Evolutionary conservation across 1,140 invertebrate genomes (phyloP).

Genomic region (Saxidomus purpurata): DNA sequence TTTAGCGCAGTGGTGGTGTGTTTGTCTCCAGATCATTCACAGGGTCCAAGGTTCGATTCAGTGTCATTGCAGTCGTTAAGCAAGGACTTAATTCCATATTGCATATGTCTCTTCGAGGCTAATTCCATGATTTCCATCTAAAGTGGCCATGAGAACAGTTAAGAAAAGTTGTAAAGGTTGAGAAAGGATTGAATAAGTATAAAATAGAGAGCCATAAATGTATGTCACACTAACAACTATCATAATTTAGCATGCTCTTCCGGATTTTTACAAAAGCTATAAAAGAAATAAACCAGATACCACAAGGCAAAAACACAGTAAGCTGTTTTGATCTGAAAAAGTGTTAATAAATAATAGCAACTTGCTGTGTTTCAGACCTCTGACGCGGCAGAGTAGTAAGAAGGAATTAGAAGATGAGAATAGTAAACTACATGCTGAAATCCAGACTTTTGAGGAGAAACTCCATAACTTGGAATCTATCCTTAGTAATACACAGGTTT

Average conservation of each 20-base stretch:
- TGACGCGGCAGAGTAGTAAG: conserved; percentile 3
- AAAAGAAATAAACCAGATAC: neutral
- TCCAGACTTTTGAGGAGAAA: neutral
- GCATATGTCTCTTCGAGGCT: too few species aligned
- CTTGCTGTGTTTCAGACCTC: neutral
- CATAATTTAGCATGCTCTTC: neutral
- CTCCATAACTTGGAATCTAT: neutral
- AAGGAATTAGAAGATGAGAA: conserved; percentile 17
- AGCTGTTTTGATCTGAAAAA: neutral
- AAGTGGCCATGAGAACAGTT: too few species aligned
- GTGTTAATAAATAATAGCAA: neutral
- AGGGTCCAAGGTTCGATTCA: too few species aligned
- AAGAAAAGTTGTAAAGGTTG: too few species aligned
- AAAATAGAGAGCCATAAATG: too few species aligned
- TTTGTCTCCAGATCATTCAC: too few species aligned
- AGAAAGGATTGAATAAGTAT: neutral
- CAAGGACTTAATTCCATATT: too few species aligned
- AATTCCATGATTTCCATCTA: too few species aligned
- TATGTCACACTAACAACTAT: too few species aligned
- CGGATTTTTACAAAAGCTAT: neutral
- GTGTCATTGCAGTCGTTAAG: too few species aligned
- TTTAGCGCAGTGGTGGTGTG: too few species aligned
- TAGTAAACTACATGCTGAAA: neutral
- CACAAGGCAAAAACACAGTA: too few species aligned
- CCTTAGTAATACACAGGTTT: neutral